Base-by-base conservation (phyloP, 1,140 invertebrate genomes). In the Pachypsylla venusta region DNA sequence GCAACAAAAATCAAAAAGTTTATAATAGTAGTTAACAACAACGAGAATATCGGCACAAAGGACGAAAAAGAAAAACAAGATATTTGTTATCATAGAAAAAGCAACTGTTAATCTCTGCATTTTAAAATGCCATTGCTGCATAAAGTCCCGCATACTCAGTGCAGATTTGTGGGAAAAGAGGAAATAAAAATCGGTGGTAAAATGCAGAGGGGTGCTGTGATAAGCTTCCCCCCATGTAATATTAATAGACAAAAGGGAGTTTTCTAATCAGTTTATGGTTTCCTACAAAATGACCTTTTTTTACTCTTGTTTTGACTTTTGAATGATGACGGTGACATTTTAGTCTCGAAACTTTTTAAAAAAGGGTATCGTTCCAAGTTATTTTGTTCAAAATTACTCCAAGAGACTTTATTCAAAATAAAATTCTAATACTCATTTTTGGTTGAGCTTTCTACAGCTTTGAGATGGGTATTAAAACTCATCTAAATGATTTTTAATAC, bases 101-200 rank as follows among this genome's bases (percentile, higher is more conserved):
- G n/a, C n/a, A n/a, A n/a, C n/a, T 48, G 42, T 48, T 48, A 48
- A 48, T 48, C 42, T 48, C 42, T 48, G 42, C 42, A 48, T 48
- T 48, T 48, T 48, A 48, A 48, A 48, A 48, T 48, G 42, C 42
- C 42, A 48, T 22, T 48, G 42, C 42, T 48, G 42, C 42, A 48
- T 48, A 48, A n/a, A 48, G n/a, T 5, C 42, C 42, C n/a, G 42
- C 42, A 48, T 4, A 5, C 16, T 48, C 7, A 48, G 5, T 48
- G 42, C 42, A 48, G 7, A 7, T 48, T 22, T 48, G 16, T 48
- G 42, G 7, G 16, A 19, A 22, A 22, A 48, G n/a, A 48, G 5
- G 16, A 10, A 7, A 5, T 22, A n/a, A 19, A 22, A n/a, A n/a
- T 35, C 7, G 30, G 30, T 7, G 30, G 30, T 10, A 48, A 19